These are phyloP conservation scores for Trichopria drosophilae DNA, from an alignment of 2,888 invertebrate genomes.

Conservation along the genomic window DNA sequence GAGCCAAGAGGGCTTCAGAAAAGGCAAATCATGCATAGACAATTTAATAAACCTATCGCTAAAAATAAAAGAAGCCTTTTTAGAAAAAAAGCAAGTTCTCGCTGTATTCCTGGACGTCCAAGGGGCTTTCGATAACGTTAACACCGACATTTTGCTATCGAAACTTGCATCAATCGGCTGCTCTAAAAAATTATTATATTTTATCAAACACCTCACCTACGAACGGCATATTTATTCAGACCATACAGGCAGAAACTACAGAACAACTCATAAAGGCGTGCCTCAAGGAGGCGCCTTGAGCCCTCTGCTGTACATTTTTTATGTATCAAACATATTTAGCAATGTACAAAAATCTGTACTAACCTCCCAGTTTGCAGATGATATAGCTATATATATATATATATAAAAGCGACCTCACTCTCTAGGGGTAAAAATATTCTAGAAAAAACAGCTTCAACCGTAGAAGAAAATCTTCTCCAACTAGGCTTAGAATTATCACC, in stretches of 20 bases:
- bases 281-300: too few relatives aligned
- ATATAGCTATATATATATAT: too few relatives aligned
- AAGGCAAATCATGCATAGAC: not conserved
- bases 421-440: too few relatives aligned
- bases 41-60: not conserved
- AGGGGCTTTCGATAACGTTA: conserved; percentile 6
- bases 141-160: not conserved
- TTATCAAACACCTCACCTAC: not conserved
- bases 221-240: too few relatives aligned
- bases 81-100: not conserved
- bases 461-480: too few relatives aligned
- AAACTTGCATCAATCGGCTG: conserved; percentile 3
- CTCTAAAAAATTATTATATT: not conserved
- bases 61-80: not conserved
- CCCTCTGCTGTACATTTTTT: too few relatives aligned
- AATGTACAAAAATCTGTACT: conserved; percentile 2
- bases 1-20: not conserved
- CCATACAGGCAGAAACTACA: too few relatives aligned
- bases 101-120: conserved; percentile 1
- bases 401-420: not conserved
- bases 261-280: too few relatives aligned
- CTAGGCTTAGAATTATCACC: too few relatives aligned
- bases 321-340: not conserved
- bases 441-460: too few relatives aligned
- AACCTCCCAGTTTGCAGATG: too few relatives aligned